Base-by-base conservation (phyloP, 2,113 vertebrate species). In the Neotoma lepida region DNA sequence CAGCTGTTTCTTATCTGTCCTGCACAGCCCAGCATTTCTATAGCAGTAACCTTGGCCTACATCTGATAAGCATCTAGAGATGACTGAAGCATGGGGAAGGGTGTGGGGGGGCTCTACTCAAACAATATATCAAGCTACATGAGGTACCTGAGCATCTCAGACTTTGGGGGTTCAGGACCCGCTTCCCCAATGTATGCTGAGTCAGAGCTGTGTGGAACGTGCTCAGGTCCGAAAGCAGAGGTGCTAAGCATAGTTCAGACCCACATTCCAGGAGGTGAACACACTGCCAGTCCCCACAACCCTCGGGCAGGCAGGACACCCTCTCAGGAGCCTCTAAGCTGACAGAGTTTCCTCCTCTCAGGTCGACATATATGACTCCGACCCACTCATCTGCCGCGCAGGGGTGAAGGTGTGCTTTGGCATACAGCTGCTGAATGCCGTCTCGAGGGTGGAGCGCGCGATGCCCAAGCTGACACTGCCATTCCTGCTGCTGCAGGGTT, bases 401-500 rank as follows among this genome's bases (percentile, higher is more conserved):
- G 98, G 99, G 30, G 54, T 99, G 86, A 99, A 99, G 28, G 98
- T 99, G 24, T 99, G 98, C 14, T 99, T 99, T 0, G 99, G 98
- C 95, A 98, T 99, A 96, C 99, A 99, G 96, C 80, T 99, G 96
- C 98, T 99, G 97, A 98, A 98, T 0, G 99, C 99, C 0, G 96
- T 98, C 0, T 97, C 98, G 0, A 98, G 98, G 90, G 99, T 99
- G 1, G 98, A 99, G 96, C 98, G 97, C 68, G 98, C 98, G 28
- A 97, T 99, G 86, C 98, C 99, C 20, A 98, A 97, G 97, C 98
- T 99, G 97, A 98, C 97, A 30, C 97, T 99, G 98, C 99, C 99
- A n/a, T 98, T 99, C 98, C 95, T 99, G 95, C 98, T 99, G 97
- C 98, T 99, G 49, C 99, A 99, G 3, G 99, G 99, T 14, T 99